Evolutionary conservation across 2,888 invertebrate genomes (phyloP), one percentile per base, ranked within the genome.

Genomic region (Epinotia bilunana): DNA sequence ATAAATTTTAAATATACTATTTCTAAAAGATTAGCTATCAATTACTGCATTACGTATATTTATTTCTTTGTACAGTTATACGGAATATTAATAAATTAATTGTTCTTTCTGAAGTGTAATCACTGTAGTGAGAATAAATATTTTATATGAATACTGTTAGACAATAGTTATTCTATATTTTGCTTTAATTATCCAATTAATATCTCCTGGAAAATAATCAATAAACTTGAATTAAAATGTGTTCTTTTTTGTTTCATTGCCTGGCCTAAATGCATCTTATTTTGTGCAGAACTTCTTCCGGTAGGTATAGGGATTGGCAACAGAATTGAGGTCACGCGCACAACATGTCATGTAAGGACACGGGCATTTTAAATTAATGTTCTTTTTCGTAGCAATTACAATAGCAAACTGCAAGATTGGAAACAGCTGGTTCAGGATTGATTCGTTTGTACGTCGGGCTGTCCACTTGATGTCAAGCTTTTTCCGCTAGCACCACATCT

Each of bases 51-150:
- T 74, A 63, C 78, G 67, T 72, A 85, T 87, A 86, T 91, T 89
- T 85, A 87, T 91, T 90, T 92, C 87, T 91, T 90, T 92, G 91
- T 92, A 91, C 90, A 91, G 89, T 84, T 85, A 86, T 88, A 90
- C 88, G 72, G 83, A 85, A 78, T 79, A 84, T 90, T 85, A 86
- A 88, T 90, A 67, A 75, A 57, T 75, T 72, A 72, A 67, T 75
- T 75, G 46, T 75, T 61, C 71, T 72, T 65, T 61, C 67, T 67
- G 33, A 72, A 57, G 65, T 65, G 16, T 7, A 11, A 18, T 89
- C 81, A 85, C 80, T 76, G 83, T 90, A 89, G 86, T 78, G 80
- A 81, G 84, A 84, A 82, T 83, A 82, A 85, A 84, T 87, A 85
- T 86, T 88, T 87, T 87, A 83, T 85, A 83, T 83, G 78, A 87